phyloP scores from a whole-genome alignment of 2,797 vertebrate genomes.

The Chelon auratus region DNA sequence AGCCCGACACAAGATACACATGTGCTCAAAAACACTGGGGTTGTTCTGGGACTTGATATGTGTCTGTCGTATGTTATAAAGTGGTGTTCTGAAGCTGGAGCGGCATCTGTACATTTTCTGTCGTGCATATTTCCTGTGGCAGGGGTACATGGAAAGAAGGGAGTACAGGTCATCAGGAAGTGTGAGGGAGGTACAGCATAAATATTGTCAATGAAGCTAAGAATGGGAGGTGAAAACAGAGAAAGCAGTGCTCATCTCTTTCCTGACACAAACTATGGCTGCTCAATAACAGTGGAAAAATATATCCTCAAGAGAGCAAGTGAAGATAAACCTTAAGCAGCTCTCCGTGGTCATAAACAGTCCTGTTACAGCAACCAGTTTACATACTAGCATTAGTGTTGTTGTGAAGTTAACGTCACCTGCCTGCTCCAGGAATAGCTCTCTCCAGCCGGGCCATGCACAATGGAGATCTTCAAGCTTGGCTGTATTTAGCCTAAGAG shows the following conservation, averaged over 20 bases:
- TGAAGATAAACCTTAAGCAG: constrained; percentile 39
- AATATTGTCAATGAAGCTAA: no score
- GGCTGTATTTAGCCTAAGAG: constrained; percentile 27
- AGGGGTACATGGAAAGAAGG: no score
- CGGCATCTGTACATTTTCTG: background rate
- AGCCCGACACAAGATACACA: background rate
- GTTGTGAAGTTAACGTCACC: constrained; percentile 9
- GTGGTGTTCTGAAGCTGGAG: background rate
- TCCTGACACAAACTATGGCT: background rate
- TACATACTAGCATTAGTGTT: constrained; percentile 47
- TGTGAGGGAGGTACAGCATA: no score
- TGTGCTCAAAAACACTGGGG: background rate
- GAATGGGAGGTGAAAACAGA: no score
- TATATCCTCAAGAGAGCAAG: constrained; percentile 17
- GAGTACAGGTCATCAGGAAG: background rate
- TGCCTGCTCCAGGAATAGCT: constrained; percentile 50
- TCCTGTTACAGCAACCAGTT: constrained; percentile 24
- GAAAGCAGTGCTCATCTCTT: background rate
- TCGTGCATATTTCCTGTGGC: constrained; percentile 5
- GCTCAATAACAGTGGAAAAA: background rate
- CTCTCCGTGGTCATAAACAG: constrained; percentile 14
- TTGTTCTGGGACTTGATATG: background rate
- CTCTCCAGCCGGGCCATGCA: constrained; percentile 8
- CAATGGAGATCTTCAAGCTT: constrained; percentile 8
- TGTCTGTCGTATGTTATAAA: background rate